Conservation (phyloP, 2,797 vertebrate species). For the Bradypodion pumilum region DNA sequence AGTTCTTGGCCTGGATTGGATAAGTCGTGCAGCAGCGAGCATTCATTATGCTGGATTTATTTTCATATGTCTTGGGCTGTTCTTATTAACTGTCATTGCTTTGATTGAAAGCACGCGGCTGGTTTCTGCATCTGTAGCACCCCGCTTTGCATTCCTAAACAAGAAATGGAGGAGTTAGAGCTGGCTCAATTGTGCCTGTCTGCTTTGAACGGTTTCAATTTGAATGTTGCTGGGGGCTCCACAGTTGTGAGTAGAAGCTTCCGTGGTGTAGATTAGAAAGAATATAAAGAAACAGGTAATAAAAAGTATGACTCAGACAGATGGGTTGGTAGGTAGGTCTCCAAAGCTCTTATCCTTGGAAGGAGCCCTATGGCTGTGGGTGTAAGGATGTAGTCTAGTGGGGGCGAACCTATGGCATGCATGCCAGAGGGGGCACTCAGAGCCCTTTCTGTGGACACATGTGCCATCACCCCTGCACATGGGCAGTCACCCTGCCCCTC, state of each 20-base stretch:
- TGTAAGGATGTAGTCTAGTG: no score
- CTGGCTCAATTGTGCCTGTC: slow-evolving; percentile 30
- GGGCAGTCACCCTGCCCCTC: no score
- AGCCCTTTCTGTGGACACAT: no score
- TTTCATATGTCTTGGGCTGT: slow-evolving; percentile 70
- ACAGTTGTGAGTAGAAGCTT: slow-evolving; percentile 51
- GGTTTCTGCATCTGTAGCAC: slow-evolving; percentile 50
- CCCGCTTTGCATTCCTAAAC: slow-evolving; percentile 64
- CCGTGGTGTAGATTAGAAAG: slow-evolving; percentile 45
- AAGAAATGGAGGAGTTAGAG: slow-evolving; percentile 13
- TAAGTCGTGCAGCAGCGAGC: slow-evolving; percentile 61
- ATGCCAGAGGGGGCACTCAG: no score
- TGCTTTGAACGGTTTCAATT: slow-evolving; percentile 22
- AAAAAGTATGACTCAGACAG: neutral
- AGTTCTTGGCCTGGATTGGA: slow-evolving; percentile 54
- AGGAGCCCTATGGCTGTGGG: no score
- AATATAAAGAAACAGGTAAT: neutral
- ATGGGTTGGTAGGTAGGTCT: no score
- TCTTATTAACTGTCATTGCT: slow-evolving; percentile 68
- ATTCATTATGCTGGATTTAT: slow-evolving; percentile 70
- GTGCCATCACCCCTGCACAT: no score
- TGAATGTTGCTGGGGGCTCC: slow-evolving; percentile 35
- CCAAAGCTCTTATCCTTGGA: no score
- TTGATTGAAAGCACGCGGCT: slow-evolving; percentile 50
- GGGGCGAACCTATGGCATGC: no score